Evolutionary conservation across 2,113 vertebrate species (phyloP).

Genomic region (Edolisoma coerulescens): DNA sequence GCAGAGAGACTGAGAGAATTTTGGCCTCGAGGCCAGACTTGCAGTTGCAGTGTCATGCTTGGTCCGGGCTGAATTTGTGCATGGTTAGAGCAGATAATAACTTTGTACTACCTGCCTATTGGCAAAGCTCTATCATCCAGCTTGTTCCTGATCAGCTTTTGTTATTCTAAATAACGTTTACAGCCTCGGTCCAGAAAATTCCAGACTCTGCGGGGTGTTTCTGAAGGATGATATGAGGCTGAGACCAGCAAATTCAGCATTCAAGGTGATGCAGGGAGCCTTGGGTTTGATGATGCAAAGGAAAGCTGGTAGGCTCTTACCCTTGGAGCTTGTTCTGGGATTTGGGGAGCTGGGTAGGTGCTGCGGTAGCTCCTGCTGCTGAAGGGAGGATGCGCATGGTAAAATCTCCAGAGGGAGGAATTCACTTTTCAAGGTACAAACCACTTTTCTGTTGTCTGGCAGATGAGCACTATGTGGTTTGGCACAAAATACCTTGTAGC

Average conservation of each 20-base stretch:
- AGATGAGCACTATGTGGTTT: neutral
- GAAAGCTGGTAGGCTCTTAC: neutral
- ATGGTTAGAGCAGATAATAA: neutral
- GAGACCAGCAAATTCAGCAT: neutral
- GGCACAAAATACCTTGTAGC: neutral
- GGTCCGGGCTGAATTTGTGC: neutral
- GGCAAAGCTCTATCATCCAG: neutral
- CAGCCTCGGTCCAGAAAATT: neutral
- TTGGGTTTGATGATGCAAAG: neutral
- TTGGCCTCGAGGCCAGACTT: neutral
- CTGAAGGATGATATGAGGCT: neutral
- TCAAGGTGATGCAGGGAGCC: neutral
- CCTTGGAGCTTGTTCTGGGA: neutral
- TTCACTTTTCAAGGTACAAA: neutral
- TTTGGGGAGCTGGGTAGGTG: neutral
- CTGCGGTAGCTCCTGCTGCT: neutral
- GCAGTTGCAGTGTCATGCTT: neutral
- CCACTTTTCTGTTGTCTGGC: neutral
- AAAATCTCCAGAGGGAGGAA: neutral
- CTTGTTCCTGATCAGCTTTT: neutral
- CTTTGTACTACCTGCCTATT: neutral
- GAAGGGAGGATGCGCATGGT: neutral
- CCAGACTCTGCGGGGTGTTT: neutral
- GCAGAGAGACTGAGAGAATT: neutral
- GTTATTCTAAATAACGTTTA: neutral